Evolutionary conservation across 1,140 invertebrate genomes (phyloP).

Genomic region (Philopotamus ludificatus): DNA sequence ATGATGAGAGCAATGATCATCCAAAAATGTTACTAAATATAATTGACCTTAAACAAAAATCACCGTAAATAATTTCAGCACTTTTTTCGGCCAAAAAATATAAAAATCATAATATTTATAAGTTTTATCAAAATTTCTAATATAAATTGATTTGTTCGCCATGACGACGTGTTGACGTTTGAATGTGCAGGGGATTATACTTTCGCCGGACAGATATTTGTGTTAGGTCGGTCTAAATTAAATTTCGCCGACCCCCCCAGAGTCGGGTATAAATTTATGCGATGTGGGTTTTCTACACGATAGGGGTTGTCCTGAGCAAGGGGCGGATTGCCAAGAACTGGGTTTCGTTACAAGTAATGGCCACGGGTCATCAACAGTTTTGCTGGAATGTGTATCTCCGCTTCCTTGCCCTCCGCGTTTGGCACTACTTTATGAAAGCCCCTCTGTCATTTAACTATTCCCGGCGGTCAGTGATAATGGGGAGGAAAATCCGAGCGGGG

Average conservation of each 20-base stretch:
- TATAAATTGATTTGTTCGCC: not conserved
- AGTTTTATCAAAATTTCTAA: no score
- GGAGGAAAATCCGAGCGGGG: not conserved
- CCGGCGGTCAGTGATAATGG: not conserved
- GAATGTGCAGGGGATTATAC: not conserved
- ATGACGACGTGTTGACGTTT: not conserved
- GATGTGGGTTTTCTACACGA: slow-evolving; percentile 18
- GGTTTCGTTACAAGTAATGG: not conserved
- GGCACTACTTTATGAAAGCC: slow-evolving; percentile 16
- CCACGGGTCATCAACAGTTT: not conserved
- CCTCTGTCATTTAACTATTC: slow-evolving; percentile 8
- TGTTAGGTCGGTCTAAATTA: slow-evolving; percentile 16
- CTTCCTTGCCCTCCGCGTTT: not conserved
- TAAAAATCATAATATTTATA: no score
- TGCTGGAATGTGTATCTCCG: not conserved
- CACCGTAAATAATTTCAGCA: no score
- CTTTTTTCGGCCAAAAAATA: no score
- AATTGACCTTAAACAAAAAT: not conserved
- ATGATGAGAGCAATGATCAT: no score
- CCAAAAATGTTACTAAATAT: not conserved
- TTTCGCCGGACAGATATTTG: slow-evolving; percentile 19
- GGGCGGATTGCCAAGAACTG: not conserved
- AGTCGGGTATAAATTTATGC: slow-evolving; percentile 13
- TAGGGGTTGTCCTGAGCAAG: slow-evolving; percentile 17
- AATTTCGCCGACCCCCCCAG: not conserved